Conservation (phyloP, 2,888 invertebrate genomes). For the Hydropsyche betteni region DNA sequence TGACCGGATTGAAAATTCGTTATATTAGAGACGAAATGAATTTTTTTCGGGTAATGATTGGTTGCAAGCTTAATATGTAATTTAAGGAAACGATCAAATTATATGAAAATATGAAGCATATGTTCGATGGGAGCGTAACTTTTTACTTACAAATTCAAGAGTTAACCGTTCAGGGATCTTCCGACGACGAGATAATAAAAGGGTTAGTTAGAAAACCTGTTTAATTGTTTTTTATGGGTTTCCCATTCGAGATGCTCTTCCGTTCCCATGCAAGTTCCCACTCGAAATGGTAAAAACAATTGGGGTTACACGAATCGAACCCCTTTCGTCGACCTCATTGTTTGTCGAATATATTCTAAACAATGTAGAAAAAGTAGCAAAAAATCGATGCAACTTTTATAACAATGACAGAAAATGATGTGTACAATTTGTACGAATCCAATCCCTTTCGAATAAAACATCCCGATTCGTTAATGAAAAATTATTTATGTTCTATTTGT, state of each 20-base stretch:
- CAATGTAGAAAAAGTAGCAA: no score
- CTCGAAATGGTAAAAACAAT: slow-evolving; percentile 48
- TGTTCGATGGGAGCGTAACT: background rate
- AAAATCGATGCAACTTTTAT: no score
- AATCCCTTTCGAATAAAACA: no score
- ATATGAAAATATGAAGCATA: slow-evolving; percentile 12
- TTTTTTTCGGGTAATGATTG: background rate
- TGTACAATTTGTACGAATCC: no score
- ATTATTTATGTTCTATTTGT: no score
- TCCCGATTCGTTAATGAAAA: no score
- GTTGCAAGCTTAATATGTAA: no score
- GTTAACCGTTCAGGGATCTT: background rate
- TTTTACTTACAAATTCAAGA: background rate
- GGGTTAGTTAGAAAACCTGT: slow-evolving; percentile 26
- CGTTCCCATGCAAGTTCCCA: slow-evolving; percentile 39
- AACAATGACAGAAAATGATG: no score
- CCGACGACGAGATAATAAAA: slow-evolving; percentile 16
- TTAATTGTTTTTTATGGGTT: slow-evolving; percentile 30
- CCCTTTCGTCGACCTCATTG: slow-evolving; percentile 42
- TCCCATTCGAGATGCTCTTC: slow-evolving; percentile 34
- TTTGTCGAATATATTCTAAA: background rate
- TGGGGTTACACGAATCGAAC: slow-evolving; percentile 40
- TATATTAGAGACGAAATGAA: background rate
- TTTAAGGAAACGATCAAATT: no score
- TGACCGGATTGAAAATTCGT: background rate